A percentile compares a stretch with the other conserved stretches of the same genome.
Conservation (phyloP, 2,113 vertebrate genomes). For the Erpornis zantholeuca region DNA sequence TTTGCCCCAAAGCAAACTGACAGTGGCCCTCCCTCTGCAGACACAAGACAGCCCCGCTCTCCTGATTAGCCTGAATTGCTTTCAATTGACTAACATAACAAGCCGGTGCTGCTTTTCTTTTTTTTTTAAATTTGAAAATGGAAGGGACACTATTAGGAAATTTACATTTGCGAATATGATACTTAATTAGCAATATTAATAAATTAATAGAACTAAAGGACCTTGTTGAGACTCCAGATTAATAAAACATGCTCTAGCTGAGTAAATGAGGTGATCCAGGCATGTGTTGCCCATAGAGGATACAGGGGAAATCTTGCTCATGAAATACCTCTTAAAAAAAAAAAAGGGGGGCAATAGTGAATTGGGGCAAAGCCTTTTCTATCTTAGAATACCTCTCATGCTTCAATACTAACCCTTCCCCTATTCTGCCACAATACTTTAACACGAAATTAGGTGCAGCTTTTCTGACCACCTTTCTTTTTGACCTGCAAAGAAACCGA, state of each 20-base stretch:
- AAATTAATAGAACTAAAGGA: conserved; percentile 80
- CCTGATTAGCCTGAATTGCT: conserved; percentile 61
- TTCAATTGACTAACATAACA: conserved; percentile 67
- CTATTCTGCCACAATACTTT: background rate
- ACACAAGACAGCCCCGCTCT: background rate
- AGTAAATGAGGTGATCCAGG: conserved; percentile 55
- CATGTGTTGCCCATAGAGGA: background rate
- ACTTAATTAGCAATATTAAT: conserved; percentile 83
- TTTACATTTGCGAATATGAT: conserved; percentile 83
- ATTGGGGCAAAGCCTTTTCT: background rate
- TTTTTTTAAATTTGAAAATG: conserved; percentile 70
- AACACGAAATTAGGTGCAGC: background rate
- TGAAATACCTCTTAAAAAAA: background rate
- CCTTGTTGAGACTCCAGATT: conserved; percentile 77
- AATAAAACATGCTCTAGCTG: conserved; percentile 74
- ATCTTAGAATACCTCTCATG: background rate
- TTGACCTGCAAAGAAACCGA: background rate
- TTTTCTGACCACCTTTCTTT: background rate
- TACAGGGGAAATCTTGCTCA: background rate
- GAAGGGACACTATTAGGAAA: conserved; percentile 81
- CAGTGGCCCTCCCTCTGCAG: background rate
- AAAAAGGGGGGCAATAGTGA: background rate
- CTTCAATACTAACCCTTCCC: background rate
- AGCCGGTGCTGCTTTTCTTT: conserved; percentile 41
- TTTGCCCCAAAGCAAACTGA: conserved; percentile 29